Base-by-base conservation (phyloP, 2,888 invertebrate genomes). In the Scaptomyza tumidula region DNA sequence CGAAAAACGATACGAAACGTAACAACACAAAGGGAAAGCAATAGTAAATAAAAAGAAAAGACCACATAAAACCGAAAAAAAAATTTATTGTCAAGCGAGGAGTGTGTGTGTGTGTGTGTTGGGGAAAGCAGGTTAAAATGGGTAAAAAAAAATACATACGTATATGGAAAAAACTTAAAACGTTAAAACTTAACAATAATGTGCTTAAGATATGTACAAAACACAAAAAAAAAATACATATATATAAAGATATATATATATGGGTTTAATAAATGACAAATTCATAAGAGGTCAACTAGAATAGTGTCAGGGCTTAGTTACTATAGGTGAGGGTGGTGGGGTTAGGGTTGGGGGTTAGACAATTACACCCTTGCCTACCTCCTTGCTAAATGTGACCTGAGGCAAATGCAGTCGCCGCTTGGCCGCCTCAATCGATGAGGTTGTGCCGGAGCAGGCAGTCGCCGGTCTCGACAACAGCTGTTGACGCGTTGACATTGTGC, bases 341-440 rank as follows among this genome's bases (percentile, higher is more conserved):
- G 10, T 14, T 6, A 27, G n/a, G 13, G 31, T 0, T 0, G 6
- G 10, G 33, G 2, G 9, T 33, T 59, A 97, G 85, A 97, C 97
- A 88, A 97, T 95, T 87, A 97, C 96, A 71, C 97, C 97, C 87
- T 94, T 95, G 96, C 97, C 97, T 95, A 97, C 97, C 97, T 97
- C 97, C 92, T 96, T 95, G 90, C 95, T 96, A 93, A 97, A 97
- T 56, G 97, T 96, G 91, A 97, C 96, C 93, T 96, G 96, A 19
- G 96, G 96, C 86, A 96, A 93, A 85, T 96, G 94, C 24, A 96
- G 93, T 87, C 95, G 94, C 91, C 95, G 93, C 86, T 93, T 93
- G 61, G 93, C 92, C 24, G 92, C 92, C 88, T 94, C 94, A 79
- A 94, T 93, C 73, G 95, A 94, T 68, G 95, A 95, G 58, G 93